Conservation (phyloP, 2,113 vertebrate species). For the Hippopotamus amphibius region DNA sequence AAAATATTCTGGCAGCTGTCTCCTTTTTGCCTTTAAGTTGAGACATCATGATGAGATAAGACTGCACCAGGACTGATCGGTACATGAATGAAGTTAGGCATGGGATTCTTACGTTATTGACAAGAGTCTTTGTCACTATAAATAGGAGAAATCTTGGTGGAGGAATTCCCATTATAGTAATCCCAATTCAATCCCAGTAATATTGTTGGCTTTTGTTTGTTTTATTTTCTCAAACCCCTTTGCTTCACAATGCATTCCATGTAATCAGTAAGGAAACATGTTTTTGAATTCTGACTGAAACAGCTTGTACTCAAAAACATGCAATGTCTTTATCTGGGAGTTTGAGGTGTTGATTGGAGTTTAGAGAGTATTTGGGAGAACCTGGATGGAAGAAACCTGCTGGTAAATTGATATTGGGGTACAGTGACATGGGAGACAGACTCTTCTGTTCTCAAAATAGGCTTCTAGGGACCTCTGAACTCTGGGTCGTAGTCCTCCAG, state of each 20-base stretch:
- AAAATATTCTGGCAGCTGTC: conserved; percentile 82
- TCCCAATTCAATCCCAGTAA: conserved; percentile 44
- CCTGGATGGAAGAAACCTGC: conserved; percentile 10
- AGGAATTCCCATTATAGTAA: conserved; percentile 46
- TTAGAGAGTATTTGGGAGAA: conserved; percentile 47
- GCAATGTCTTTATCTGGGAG: conserved; percentile 17
- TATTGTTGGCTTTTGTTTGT: not conserved
- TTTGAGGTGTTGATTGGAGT: not conserved
- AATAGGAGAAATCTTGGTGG: conserved; percentile 46
- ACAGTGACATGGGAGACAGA: not conserved
- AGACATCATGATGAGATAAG: conserved; percentile 79
- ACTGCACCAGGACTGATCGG: not conserved
- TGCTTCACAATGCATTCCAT: conserved; percentile 36
- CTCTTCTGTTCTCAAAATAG: not conserved
- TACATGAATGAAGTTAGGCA: conserved; percentile 42
- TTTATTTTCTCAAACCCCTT: conserved; percentile 56
- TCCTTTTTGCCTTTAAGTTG: conserved; percentile 76
- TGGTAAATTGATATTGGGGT: not conserved
- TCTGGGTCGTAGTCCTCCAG: not conserved
- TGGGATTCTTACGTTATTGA: conserved; percentile 7
- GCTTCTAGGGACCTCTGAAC: not conserved
- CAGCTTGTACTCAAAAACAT: not conserved
- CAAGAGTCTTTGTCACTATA: conserved; percentile 54
- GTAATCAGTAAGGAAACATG: conserved; percentile 50
- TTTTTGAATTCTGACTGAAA: conserved; percentile 60